Conservation (phyloP, 2,797 vertebrate species). For the Falco biarmicus region DNA sequence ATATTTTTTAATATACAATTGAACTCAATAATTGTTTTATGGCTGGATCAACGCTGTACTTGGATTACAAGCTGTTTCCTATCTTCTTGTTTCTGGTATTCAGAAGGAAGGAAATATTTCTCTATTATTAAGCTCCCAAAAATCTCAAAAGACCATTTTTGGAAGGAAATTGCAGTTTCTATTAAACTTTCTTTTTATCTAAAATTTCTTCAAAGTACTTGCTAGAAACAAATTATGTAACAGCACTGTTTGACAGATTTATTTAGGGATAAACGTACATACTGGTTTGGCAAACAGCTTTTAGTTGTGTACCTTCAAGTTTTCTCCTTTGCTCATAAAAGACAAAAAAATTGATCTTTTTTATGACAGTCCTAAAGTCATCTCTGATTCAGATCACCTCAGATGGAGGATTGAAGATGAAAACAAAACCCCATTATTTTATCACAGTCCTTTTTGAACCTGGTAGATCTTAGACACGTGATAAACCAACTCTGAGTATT, state of each 20-base stretch:
- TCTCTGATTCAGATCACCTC: not conserved
- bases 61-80: not conserved
- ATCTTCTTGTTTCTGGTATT: not conserved
- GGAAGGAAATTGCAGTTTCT: not conserved
- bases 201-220: not conserved
- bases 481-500: not conserved
- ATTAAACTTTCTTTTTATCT: not conserved
- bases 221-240: not conserved
- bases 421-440: not conserved
- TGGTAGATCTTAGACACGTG: not conserved
- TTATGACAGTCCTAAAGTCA: not conserved
- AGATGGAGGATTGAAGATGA: not conserved
- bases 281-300: constrained; percentile 11
- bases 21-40: not conserved
- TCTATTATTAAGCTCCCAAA: not conserved
- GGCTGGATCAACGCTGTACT: not conserved
- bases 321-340: not conserved
- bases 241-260: not conserved
- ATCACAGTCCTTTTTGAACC: not conserved
- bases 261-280: not conserved
- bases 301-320: not conserved
- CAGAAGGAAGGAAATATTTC: not conserved
- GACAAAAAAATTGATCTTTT: not conserved
- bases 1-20: not conserved
- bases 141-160: not conserved